Evolutionary conservation across 2,113 vertebrate species (phyloP).

Genomic region (Passer domesticus): DNA sequence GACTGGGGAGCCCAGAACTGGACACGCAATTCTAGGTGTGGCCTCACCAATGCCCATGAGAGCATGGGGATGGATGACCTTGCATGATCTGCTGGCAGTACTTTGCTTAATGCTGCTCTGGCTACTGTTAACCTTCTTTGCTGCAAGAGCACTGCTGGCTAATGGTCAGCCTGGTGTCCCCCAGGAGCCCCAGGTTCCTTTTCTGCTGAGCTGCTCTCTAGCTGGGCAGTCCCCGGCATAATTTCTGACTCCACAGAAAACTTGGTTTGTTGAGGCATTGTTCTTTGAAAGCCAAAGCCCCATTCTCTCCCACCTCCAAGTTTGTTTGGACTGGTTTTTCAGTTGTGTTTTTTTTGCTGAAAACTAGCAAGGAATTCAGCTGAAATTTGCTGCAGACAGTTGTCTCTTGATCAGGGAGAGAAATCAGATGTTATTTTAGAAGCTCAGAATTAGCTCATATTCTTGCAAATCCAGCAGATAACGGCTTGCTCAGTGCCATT

Average conservation of each 20-base stretch:
- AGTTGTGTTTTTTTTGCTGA: neutral
- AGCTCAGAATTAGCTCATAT: slow-evolving; percentile 35
- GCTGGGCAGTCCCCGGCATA: neutral
- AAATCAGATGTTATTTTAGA: slow-evolving; percentile 35
- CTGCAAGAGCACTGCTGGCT: neutral
- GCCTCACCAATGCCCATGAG: neutral
- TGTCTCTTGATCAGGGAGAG: neutral
- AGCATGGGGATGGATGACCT: neutral
- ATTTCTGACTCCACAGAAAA: neutral
- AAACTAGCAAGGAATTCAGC: neutral
- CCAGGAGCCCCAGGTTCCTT: neutral
- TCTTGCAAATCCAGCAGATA: slow-evolving; percentile 46
- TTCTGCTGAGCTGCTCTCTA: neutral
- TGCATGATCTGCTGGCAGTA: neutral
- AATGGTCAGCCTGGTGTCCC: neutral
- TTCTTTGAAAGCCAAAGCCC: neutral
- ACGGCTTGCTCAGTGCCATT: slow-evolving; percentile 36
- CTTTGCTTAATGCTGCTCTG: neutral
- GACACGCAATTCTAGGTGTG: neutral
- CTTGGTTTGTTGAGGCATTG: neutral
- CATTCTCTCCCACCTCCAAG: neutral
- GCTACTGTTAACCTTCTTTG: neutral
- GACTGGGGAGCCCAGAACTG: neutral
- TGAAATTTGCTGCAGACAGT: slow-evolving; percentile 11
- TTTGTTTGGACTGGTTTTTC: neutral